These are phyloP conservation scores for Cyphomyrus discorhynchus DNA, from an alignment of 2,113 vertebrate genomes.

Conservation along the genomic window DNA sequence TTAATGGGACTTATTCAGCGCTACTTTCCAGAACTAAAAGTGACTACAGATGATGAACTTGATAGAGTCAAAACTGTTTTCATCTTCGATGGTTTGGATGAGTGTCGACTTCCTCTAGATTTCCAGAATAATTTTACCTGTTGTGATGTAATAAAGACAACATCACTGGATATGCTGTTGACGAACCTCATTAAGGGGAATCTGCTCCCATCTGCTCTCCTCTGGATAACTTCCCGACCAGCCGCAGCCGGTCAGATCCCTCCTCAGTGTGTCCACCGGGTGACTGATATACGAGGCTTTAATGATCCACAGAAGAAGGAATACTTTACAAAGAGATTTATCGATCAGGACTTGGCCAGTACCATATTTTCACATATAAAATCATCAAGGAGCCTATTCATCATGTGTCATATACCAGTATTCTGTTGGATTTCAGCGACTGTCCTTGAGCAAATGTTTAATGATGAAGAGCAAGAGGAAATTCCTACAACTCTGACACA, in stretches of 20 bases:
- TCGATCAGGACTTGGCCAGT: not conserved
- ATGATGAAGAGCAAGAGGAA: not conserved
- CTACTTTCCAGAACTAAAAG: not conserved
- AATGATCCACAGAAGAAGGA: not conserved
- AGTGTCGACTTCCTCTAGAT: not conserved
- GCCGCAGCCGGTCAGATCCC: not conserved
- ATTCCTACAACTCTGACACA: not conserved
- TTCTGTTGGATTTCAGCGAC: not conserved
- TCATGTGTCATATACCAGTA: not conserved
- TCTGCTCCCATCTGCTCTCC: not conserved
- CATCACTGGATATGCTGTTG: not conserved
- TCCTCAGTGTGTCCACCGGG: not conserved
- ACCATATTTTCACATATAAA: not conserved
- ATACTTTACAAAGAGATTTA: not conserved
- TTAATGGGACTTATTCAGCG: not conserved
- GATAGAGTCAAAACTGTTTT: not conserved
- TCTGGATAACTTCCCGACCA: not conserved
- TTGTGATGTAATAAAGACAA: not conserved
- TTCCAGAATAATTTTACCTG: not conserved
- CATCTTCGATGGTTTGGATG: not conserved
- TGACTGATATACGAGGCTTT: not conserved
- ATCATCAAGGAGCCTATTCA: not conserved
- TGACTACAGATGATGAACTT: not conserved
- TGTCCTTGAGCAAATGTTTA: not conserved
- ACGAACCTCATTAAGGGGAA: not conserved